A percentile compares a stretch with the other conserved stretches of the same genome.
Conservation (phyloP, 92 coral and sea anemone species). For the Porites cylindrica region DNA sequence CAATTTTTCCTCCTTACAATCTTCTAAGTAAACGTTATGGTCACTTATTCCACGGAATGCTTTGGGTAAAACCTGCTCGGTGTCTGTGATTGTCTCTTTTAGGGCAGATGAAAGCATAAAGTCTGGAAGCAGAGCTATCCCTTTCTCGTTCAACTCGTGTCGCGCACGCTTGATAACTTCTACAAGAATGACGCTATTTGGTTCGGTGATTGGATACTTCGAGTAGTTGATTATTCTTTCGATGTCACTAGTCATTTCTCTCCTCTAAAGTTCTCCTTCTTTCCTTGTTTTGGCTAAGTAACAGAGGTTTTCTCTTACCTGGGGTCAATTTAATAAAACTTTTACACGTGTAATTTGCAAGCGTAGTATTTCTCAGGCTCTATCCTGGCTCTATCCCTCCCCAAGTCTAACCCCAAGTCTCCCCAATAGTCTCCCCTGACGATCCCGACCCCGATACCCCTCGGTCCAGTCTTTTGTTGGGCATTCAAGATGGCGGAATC, state of each 20-base stretch:
- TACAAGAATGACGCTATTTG: not conserved
- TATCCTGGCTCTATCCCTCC: no score
- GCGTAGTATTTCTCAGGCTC: no score
- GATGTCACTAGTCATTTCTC: not conserved
- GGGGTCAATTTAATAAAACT: no score
- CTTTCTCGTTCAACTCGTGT: constrained; percentile 31
- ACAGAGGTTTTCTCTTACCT: not conserved
- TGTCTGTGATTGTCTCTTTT: constrained; percentile 21
- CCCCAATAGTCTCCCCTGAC: not conserved
- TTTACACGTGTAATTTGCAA: no score
- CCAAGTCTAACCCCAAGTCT: no score
- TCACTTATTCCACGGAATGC: constrained; percentile 51
- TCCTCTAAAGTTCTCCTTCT: not conserved
- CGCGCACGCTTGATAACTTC: constrained; percentile 10
- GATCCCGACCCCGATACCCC: not conserved
- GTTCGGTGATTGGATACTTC: constrained; percentile 8
- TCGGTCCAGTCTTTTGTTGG: constrained; percentile 40
- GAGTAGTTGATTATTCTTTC: not conserved
- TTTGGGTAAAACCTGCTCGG: constrained; percentile 8
- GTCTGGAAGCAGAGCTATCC: constrained; percentile 55
- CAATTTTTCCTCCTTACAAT: constrained; percentile 9
- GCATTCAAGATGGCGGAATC: constrained; percentile 83
- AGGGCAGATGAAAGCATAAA: constrained; percentile 54
- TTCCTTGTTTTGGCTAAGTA: not conserved
- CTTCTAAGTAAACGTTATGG: constrained; percentile 63